Conservation (phyloP, 2,113 vertebrate genomes). For the Chelonoidis abingdonii region DNA sequence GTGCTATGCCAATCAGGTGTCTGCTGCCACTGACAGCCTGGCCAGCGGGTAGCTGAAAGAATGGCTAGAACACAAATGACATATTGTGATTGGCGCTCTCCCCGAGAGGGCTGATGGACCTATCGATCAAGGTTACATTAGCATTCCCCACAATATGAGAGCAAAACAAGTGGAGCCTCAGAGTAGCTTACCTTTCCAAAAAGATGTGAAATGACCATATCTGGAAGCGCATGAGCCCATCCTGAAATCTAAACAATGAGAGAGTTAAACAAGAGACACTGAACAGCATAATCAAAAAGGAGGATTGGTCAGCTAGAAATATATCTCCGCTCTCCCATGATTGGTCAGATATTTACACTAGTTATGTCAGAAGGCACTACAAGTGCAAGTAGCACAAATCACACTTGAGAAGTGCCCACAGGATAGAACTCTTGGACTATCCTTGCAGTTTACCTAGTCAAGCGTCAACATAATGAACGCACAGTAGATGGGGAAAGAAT, state of each 20-base stretch:
- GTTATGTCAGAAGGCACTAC: too few relatives aligned
- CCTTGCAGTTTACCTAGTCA: neutral
- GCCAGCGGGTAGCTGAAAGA: too few relatives aligned
- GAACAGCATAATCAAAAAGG: neutral
- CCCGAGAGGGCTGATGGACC: too few relatives aligned
- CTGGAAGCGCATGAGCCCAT: conserved; percentile 92
- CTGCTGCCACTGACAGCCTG: too few relatives aligned
- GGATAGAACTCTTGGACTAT: neutral
- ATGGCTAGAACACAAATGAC: too few relatives aligned
- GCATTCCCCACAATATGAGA: neutral
- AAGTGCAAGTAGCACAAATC: neutral
- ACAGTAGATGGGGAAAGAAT: neutral
- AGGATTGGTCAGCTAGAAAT: neutral
- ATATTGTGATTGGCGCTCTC: neutral
- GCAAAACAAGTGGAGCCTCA: neutral
- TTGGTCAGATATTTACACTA: neutral
- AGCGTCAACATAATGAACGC: neutral
- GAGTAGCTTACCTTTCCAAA: conserved; percentile 90
- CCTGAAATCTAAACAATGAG: conserved; percentile 87
- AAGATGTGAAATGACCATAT: conserved; percentile 93
- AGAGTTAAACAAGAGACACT: neutral
- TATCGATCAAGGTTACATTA: neutral
- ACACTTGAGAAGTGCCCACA: neutral
- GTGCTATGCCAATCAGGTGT: too few relatives aligned
- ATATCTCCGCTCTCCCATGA: neutral